A percentile compares a stretch with the other conserved stretches of the same genome.
Evolutionary conservation across 2,888 invertebrate species (phyloP).

Genomic region (Drosophila anceps): DNA sequence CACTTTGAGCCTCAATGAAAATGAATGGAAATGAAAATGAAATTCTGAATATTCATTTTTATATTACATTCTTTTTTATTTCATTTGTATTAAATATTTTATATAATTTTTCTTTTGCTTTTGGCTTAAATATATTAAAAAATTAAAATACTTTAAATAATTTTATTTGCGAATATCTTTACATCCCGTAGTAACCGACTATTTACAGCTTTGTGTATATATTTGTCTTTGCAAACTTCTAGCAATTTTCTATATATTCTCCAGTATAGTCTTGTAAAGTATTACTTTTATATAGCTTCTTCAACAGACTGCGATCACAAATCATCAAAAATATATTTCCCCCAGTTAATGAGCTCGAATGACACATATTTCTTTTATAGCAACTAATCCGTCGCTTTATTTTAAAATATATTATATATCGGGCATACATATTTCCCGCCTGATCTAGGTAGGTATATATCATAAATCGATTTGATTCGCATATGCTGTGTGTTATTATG

Average conservation of each 20-base stretch:
- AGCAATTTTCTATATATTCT: no score
- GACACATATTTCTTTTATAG: no score
- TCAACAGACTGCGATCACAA: no score
- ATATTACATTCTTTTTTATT: constrained; percentile 48
- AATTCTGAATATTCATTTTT: constrained; percentile 57
- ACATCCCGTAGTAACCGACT: not conserved
- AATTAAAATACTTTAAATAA: not conserved
- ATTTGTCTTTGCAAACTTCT: no score
- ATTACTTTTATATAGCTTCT: no score
- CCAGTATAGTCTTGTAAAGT: no score
- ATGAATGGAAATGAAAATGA: constrained; percentile 52
- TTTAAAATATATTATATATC: no score
- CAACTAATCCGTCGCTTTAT: no score
- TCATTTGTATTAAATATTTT: constrained; percentile 33
- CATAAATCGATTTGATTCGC: not conserved
- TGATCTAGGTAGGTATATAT: not conserved
- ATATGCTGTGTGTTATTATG: not conserved
- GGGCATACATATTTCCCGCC: not conserved
- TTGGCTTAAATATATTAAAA: not conserved
- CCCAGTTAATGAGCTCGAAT: no score
- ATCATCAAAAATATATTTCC: no score
- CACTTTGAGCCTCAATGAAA: constrained; percentile 44
- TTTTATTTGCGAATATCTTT: not conserved
- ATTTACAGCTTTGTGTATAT: not conserved
- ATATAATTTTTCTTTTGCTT: constrained; percentile 10